These are phyloP conservation scores for Trichonephila inaurata DNA, from an alignment of 1,140 invertebrate genomes.

Conservation along the genomic window DNA sequence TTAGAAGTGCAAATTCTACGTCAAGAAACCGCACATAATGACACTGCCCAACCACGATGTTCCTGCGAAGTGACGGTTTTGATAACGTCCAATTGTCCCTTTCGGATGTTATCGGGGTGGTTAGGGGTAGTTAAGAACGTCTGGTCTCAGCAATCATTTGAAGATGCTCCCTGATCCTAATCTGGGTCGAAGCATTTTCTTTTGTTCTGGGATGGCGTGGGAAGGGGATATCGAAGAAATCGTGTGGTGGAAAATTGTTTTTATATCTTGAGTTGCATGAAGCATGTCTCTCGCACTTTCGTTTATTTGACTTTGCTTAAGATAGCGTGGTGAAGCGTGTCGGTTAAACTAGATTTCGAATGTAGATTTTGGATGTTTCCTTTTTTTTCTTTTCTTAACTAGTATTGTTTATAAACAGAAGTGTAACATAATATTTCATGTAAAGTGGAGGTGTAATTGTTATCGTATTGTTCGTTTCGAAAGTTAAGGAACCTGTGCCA, in stretches of 20 bases:
- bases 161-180: neutral
- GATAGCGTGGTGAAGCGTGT: neutral
- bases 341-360: no score
- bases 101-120: neutral
- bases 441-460: no score
- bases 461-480: no score
- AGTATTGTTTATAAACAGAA: no score
- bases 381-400: no score
- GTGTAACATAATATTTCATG: no score
- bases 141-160: neutral
- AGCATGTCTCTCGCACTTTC: neutral
- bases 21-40: neutral
- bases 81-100: constrained; percentile 9
- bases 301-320: neutral
- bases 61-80: neutral
- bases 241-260: neutral
- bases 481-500: no score
- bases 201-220: neutral
- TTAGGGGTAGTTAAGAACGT: neutral
- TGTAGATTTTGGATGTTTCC: no score
- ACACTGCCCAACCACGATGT: neutral
- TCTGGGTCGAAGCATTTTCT: neutral
- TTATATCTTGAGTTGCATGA: neutral
- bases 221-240: neutral
- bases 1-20: neutral